Conservation (phyloP, 2,797 vertebrate species). For the Synaphobranchus kaupii region DNA sequence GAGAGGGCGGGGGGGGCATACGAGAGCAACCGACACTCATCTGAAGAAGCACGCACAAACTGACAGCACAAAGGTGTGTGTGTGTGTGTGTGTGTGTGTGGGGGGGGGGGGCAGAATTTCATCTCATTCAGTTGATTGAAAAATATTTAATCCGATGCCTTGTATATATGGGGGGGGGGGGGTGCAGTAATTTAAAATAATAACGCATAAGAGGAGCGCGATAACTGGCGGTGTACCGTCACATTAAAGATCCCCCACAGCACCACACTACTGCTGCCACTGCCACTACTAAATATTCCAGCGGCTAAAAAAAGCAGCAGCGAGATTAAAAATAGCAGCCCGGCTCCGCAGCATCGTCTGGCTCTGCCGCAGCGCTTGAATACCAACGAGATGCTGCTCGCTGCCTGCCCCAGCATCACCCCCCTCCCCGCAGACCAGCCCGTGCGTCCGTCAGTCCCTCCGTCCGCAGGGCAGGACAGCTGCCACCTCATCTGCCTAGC, state of each 20-base stretch:
- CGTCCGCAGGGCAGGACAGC: background rate
- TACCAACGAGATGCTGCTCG: conserved; percentile 81
- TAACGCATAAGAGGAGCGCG: background rate
- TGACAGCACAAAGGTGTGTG: conserved; percentile 34
- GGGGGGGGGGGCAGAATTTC: conserved; percentile 4
- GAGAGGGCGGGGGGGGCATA: background rate
- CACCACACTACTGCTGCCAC: conserved; percentile 68
- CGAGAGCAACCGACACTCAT: conserved; percentile 35
- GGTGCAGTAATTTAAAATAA: background rate
- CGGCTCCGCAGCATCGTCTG: conserved; percentile 88
- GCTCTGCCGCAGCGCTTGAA: conserved; percentile 86
- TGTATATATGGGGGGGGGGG: background rate
- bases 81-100: background rate
- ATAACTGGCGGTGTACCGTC: background rate
- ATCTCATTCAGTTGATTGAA: background rate
- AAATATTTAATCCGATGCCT: background rate
- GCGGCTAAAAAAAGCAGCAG: conserved; percentile 95
- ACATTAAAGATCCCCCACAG: conserved; percentile 70
- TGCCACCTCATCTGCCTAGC: background rate
- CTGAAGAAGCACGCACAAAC: background rate
- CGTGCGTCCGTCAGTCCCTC: background rate
- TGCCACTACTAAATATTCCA: conserved; percentile 86
- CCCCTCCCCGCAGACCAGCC: conserved; percentile 44
- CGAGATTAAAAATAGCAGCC: conserved; percentile 94
- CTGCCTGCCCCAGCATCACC: background rate